phyloP scores from a whole-genome alignment of 2,888 invertebrate genomes.

The Gonocerus acuteangulatus region DNA sequence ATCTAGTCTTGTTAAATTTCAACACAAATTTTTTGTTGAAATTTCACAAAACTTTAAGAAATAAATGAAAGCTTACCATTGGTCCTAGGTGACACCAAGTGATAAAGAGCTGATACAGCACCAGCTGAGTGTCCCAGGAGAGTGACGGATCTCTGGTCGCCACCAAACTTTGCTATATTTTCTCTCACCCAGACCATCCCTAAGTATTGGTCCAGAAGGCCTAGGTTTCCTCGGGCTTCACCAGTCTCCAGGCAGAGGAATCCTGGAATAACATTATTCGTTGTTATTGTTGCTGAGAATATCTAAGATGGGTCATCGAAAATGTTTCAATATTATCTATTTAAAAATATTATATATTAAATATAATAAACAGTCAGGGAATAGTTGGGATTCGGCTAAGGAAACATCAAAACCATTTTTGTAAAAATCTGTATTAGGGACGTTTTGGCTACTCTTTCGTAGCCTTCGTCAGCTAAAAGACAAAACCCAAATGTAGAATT shows the following conservation, averaged over 20 bases:
- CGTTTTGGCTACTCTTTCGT: no score
- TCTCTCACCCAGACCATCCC: constrained; percentile 69
- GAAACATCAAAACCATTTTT: no score
- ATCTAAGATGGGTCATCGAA: neutral
- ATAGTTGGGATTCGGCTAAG: no score
- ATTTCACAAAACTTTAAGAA: no score
- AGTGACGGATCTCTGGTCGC: constrained; percentile 69
- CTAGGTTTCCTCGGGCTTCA: constrained; percentile 71
- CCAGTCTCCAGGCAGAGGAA: constrained; percentile 41
- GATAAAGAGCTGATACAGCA: constrained; percentile 59
- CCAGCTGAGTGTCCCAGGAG: constrained; percentile 76
- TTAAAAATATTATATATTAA: neutral
- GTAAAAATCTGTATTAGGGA: no score
- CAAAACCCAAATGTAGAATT: no score
- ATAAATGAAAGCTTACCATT: no score
- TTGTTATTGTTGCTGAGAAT: neutral
- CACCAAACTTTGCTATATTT: constrained; percentile 71
- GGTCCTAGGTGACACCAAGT: constrained; percentile 59
- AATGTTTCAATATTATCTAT: neutral
- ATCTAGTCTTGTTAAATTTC: no score
- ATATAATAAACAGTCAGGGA: no score
- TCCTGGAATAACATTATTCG: constrained; percentile 31
- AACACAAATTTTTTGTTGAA: no score
- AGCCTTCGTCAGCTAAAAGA: no score
- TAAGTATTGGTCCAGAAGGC: constrained; percentile 75